Base-by-base conservation (phyloP, 2,113 vertebrate species). In the Megaleporinus macrocephalus region DNA sequence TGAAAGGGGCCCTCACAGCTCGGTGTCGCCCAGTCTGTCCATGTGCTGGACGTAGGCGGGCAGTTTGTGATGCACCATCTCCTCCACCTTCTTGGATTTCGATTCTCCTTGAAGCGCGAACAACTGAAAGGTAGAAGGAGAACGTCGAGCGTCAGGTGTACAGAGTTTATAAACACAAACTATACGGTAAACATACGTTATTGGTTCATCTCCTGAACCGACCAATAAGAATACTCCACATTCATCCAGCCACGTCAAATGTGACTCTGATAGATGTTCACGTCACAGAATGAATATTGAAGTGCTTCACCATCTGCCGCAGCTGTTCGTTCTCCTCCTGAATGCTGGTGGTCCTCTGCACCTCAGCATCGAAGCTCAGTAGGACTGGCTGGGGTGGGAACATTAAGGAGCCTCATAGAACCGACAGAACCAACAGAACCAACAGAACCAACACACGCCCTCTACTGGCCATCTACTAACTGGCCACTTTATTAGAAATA, bases 21-120 rank as follows among this genome's bases (percentile, higher is more conserved):
- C 97, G 5, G 96, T 97, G 91, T 99, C 97, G 83, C 97, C 98
- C 1, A 99, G 94, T 3, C 96, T 97, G 92, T 99, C 98, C 97
- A 98, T 99, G 88, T 95, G 97, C 90, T 97, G 96, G 79, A 99
- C 96, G 0, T 99, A 99, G 0, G 93, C 82, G 13, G 98, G 97
- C 83, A 99, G 88, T 73, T 94, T 98, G 92, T 99, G 98, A 65
- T 97, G 97, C 14, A 94, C 87, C 79, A 90, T 85, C 49, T 94
- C 93, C 59, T 91, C 93, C 9, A 94, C 95, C 86, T 89, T 96
- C 79, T 93, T 85, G 12, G 94, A 88, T 47, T 92, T 93, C 1
- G 92, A 85, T 69, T 98, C 97, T 0, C 93, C 96, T 91, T 99
- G 97, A 83, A 97, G 90, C 33, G 96, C 96, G 82, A 99, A 98